Evolutionary conservation across 2,113 vertebrate species (phyloP).

Genomic region (Marmota flaviventris): DNA sequence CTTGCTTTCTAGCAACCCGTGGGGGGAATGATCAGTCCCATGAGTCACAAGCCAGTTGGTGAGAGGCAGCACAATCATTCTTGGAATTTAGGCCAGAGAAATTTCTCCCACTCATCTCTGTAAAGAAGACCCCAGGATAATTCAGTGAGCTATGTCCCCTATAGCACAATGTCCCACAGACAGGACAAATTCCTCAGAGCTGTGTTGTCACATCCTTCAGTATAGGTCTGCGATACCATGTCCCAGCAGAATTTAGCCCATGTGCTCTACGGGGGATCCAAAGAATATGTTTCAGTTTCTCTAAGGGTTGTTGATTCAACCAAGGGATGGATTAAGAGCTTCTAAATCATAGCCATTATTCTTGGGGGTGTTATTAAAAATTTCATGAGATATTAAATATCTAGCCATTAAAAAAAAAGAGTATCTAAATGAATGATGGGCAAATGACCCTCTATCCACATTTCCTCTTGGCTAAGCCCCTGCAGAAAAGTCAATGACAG

Average conservation of each 20-base stretch:
- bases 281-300: neutral
- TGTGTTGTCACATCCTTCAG: neutral
- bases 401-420: no score
- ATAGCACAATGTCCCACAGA: neutral
- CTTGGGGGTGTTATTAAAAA: no score
- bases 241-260: neutral
- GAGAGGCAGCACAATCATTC: neutral
- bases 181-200: neutral
- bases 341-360: neutral
- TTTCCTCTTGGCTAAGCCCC: neutral
- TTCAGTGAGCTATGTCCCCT: neutral
- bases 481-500: neutral
- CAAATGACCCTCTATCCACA: neutral
- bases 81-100: neutral
- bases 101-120: neutral
- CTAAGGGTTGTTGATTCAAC: neutral
- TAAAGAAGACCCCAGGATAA: neutral
- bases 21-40: neutral
- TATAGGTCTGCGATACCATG: neutral
- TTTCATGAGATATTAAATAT: no score
- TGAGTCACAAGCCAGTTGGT: neutral
- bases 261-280: neutral
- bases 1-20: neutral
- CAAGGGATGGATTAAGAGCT: neutral
- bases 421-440: neutral